Conservation (phyloP, 2,797 vertebrate genomes). For the Pangasius djambal region DNA sequence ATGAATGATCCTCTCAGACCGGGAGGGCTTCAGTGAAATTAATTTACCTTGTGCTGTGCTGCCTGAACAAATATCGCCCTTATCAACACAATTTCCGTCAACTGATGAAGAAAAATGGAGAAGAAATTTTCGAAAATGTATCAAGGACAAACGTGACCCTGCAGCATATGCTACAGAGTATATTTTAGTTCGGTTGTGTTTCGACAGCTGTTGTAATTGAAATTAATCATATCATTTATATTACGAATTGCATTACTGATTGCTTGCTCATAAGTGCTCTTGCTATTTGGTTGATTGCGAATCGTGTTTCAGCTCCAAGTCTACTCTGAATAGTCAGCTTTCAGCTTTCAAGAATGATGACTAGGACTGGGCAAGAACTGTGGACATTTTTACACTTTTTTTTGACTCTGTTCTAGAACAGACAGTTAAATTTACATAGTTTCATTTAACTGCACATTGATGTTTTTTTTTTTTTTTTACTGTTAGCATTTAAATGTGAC, state of each 20-base stretch:
- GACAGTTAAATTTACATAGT: conserved; percentile 73
- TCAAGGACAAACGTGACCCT: conserved; percentile 32
- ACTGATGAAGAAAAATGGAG: conserved; percentile 14
- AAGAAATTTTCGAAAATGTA: conserved; percentile 26
- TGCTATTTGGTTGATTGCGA: conserved; percentile 44
- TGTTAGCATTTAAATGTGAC: conserved; percentile 80
- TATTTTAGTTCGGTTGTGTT: conserved; percentile 28
- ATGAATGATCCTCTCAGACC: conserved; percentile 59
- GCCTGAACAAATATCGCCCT: conserved; percentile 47
- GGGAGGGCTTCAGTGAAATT: conserved; percentile 56
- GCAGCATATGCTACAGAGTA: conserved; percentile 39
- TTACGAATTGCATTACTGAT: conserved; percentile 46
- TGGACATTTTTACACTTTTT: background rate
- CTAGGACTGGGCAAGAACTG: background rate
- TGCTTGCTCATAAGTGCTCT: conserved; percentile 43
- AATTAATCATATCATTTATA: conserved; percentile 50
- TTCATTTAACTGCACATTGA: conserved; percentile 69
- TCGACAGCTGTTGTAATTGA: conserved; percentile 43
- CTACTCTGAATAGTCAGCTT: conserved; percentile 18
- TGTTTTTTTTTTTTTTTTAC: conserved; percentile 49
- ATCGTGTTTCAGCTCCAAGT: conserved; percentile 36
- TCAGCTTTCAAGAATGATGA: conserved; percentile 15
- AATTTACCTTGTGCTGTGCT: conserved; percentile 57
- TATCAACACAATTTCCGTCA: conserved; percentile 43
- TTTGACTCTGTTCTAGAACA: conserved; percentile 48